Evolutionary conservation across 2,797 vertebrate species (phyloP), one percentile per base, ranked within the genome.

Genomic region (Peromyscus melanophrys): DNA sequence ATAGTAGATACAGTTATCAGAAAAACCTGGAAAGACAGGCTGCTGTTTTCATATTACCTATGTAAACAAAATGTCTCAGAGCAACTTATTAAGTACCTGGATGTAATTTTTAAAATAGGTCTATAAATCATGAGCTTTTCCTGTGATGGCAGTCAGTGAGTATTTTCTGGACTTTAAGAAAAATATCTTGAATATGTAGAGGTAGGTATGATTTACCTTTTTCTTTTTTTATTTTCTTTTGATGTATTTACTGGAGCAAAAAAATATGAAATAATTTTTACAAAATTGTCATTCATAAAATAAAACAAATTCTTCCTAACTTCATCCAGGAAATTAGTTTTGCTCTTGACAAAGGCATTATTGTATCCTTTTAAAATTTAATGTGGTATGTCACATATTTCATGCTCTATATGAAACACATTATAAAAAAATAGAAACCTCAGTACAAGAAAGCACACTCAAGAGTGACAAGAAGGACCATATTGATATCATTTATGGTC

Each of bases 321-420:
- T 52, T 92, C 84, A 88, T 61, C 52, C n/a, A 40, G 34, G 40
- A 90, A 78, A 86, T 85, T 92, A n/a, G 1, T 89, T 95, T 84
- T 88, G 13, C 57, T 84, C 76, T 92, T 77, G 25, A 90, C 43
- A 92, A 67, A 82, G 61, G 11, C 27, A 75, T 85, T 73, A 77
- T 43, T 94, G 5, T 71, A 13, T 69, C 12, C 13, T 43, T 91
- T 90, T 67, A 93, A 90, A 92, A 85, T 88, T 75, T 94, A 90
- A 69, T 83, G 57, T 83, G 12, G 19, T 49, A 67, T 84, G 7
- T 61, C 75, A 43, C 34, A 69, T 12, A n/a, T 83, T 88, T 92
- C 90, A 67, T 52, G 31, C 27, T 27, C 85, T 71, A 89, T 93
- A 59, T 88, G 57, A 61, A 75, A 52, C 14, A 88, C 16, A 49